phyloP scores from a whole-genome alignment of 2,888 invertebrate genomes.

The Epirrhoe tristata region DNA sequence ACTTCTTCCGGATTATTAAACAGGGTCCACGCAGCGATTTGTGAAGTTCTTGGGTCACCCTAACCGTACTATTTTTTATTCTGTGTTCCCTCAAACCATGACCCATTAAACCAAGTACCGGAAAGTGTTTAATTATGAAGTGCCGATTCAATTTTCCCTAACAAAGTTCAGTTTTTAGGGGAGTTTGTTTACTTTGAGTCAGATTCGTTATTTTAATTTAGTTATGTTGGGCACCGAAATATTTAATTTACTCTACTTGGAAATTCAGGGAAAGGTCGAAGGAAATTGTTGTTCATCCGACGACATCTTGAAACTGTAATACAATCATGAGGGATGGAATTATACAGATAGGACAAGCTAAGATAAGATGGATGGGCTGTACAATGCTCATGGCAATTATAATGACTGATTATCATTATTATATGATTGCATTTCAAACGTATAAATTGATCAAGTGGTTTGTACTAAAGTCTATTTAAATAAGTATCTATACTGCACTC shows the following conservation, averaged over 20 bases:
- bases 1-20: constrained; percentile 50
- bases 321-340: no score
- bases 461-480: background rate
- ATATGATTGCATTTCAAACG: no score
- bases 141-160: constrained; percentile 7
- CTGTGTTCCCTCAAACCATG: constrained; percentile 9
- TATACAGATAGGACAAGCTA: no score
- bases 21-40: constrained; percentile 55
- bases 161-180: constrained; percentile 11
- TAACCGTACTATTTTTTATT: background rate
- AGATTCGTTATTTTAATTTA: constrained; percentile 1
- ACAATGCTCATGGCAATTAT: no score
- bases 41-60: constrained; percentile 30
- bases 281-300: background rate
- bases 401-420: no score
- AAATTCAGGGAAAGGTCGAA: background rate
- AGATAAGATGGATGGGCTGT: no score
- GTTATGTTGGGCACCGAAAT: background rate
- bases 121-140: constrained; percentile 16
- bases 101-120: constrained; percentile 24
- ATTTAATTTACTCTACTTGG: background rate
- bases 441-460: no score
- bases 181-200: constrained; percentile 12
- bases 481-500: no score
- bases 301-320: no score